Percentiles rank a stretch among this genome's conserved stretches.
phyloP scores from a whole-genome alignment of 2,797 vertebrate species.

The Hypotaenidia philippensis region DNA sequence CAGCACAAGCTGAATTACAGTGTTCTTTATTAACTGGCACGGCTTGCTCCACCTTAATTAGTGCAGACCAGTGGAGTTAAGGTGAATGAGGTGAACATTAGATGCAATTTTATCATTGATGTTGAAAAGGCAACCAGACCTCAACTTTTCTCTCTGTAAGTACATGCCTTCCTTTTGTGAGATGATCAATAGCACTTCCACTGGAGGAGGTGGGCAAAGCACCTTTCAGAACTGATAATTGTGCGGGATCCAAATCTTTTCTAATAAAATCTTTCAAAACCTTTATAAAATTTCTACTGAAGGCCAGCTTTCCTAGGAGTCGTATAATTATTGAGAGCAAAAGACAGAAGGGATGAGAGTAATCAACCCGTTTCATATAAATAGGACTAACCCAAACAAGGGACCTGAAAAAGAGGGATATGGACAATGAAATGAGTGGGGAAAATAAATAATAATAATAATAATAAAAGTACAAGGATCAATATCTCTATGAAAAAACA shows the following conservation, averaged over 20 bases:
- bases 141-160: constrained; percentile 27
- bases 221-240: constrained; percentile 76
- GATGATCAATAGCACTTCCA: constrained; percentile 75
- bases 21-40: constrained; percentile 36
- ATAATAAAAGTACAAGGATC: constrained; percentile 46
- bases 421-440: constrained; percentile 43
- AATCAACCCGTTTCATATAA: constrained; percentile 57
- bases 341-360: constrained; percentile 7
- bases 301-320: constrained; percentile 71
- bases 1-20: constrained; percentile 43
- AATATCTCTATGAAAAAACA: constrained; percentile 52
- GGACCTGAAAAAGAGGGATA: not conserved
- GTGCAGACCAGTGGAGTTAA: constrained; percentile 55
- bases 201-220: constrained; percentile 65
- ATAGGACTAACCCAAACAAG: not conserved
- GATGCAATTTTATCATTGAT: constrained; percentile 58
- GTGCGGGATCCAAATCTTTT: constrained; percentile 69
- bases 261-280: constrained; percentile 78
- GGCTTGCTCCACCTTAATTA: constrained; percentile 66
- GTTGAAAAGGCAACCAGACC: constrained; percentile 63
- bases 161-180: constrained; percentile 51
- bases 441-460: not conserved
- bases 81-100: constrained; percentile 66
- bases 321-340: constrained; percentile 75
- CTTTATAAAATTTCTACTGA: constrained; percentile 58